A percentile compares a stretch with the other conserved stretches of the same genome.
Conservation (phyloP, 2,113 vertebrate species). For the Bucco capensis region DNA sequence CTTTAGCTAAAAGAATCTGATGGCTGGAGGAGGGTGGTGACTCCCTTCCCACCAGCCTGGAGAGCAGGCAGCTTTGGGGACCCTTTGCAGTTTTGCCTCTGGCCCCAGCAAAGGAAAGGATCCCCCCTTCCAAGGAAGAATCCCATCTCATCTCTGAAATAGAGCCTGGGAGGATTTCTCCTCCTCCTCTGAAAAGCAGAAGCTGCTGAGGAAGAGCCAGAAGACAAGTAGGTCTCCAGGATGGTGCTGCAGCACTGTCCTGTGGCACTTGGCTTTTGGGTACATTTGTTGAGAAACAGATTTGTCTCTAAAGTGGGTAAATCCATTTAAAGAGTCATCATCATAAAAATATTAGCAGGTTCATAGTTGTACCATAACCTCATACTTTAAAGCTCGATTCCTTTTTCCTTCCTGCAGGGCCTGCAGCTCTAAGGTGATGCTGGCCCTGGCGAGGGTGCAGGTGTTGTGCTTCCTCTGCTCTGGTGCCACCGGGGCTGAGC, state of each 20-base stretch:
- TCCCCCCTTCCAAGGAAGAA: background rate
- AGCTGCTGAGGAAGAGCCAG: background rate
- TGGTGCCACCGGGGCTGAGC: accelerated
- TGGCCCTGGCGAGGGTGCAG: accelerated
- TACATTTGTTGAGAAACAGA: background rate
- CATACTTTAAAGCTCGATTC: background rate
- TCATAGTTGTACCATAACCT: accelerated
- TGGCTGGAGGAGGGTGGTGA: conserved; percentile 1
- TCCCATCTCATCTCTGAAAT: background rate
- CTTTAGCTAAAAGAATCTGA: conserved; percentile 72
- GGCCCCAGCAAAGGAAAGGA: background rate
- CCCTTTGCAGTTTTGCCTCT: background rate
- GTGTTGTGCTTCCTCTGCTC: background rate
- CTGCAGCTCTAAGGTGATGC: background rate
- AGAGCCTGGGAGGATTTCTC: background rate
- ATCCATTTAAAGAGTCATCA: background rate
- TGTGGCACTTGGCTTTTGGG: background rate
- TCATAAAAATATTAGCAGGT: background rate
- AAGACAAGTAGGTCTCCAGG: background rate
- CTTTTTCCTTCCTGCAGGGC: background rate
- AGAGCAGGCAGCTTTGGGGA: background rate
- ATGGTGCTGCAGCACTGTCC: accelerated
- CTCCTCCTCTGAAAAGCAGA: background rate
- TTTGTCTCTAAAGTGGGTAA: background rate
- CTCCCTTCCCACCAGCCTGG: background rate